These are phyloP conservation scores for Pollicipes pollicipes DNA, from an alignment of 1,140 invertebrate species.

Conservation along the genomic window DNA sequence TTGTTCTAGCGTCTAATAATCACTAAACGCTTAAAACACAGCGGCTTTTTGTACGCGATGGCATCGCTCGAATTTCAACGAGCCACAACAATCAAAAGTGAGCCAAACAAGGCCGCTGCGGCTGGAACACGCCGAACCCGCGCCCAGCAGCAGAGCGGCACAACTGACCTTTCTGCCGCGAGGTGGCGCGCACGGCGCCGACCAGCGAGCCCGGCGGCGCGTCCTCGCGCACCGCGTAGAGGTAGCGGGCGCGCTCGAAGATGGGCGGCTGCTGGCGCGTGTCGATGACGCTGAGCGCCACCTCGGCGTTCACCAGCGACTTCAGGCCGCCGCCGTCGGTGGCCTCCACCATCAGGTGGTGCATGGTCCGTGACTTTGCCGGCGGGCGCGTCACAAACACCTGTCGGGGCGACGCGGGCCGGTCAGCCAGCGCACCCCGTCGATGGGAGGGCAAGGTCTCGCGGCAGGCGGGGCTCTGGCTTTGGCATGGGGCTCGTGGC, in stretches of 20 bases:
- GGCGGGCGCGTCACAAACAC: neutral
- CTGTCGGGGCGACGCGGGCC: neutral
- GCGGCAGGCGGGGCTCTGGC: too few species aligned
- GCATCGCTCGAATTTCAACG: too few species aligned
- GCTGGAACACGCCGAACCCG: too few species aligned
- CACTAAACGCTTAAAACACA: too few species aligned
- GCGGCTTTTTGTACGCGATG: too few species aligned
- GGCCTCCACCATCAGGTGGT: neutral
- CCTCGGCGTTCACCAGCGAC: constrained; percentile 37
- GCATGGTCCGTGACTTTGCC: neutral
- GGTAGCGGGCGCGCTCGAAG: constrained; percentile 63
- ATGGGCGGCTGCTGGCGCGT: constrained; percentile 47
- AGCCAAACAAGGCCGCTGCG: too few species aligned
- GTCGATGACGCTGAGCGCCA: constrained; percentile 48
- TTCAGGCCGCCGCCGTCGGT: constrained; percentile 5
- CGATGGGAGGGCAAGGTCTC: too few species aligned
- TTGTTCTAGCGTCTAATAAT: too few species aligned
- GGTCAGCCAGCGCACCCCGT: neutral
- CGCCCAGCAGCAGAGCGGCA: too few species aligned
- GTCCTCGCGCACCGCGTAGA: constrained; percentile 60
- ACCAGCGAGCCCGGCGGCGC: constrained; percentile 49
- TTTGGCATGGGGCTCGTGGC: neutral
- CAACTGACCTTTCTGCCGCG: neutral
- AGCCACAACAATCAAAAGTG: too few species aligned
- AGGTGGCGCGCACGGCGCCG: constrained; percentile 49